Conservation (phyloP, 2,797 vertebrate species). For the Chromis chromis region DNA sequence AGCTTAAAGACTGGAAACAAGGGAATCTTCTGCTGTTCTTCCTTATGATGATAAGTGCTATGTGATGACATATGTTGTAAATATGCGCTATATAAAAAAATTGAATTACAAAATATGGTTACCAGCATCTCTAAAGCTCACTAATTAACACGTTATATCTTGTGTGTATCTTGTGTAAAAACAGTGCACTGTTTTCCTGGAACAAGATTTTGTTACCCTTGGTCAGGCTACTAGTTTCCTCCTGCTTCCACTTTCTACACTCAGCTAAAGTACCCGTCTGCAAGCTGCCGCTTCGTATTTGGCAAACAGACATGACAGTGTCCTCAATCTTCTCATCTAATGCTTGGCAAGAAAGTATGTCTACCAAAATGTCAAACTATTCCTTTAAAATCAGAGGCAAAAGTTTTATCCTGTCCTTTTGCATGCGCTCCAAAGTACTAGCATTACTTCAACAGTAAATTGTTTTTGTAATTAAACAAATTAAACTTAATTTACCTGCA, state of each 20-base stretch:
- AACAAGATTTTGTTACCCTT: not conserved
- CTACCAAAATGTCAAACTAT: constrained; percentile 4
- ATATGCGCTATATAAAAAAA: too few species aligned
- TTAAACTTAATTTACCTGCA: not conserved
- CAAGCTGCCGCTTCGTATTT: not conserved
- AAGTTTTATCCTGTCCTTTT: constrained; percentile 8
- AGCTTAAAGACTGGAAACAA: too few species aligned
- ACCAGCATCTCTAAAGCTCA: too few species aligned
- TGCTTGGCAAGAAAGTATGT: not conserved
- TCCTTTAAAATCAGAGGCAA: not conserved
- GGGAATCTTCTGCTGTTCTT: too few species aligned
- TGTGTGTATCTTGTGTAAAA: too few species aligned
- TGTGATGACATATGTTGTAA: too few species aligned
- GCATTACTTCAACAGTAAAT: not conserved
- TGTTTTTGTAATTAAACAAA: not conserved
- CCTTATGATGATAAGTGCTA: too few species aligned
- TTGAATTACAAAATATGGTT: too few species aligned
- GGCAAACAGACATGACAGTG: not conserved
- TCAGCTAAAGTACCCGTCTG: too few species aligned
- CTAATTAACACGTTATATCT: too few species aligned
- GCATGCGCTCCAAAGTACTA: too few species aligned
- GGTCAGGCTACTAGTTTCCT: not conserved
- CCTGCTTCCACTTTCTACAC: not conserved
- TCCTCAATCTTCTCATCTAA: not conserved
- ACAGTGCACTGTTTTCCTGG: not conserved